Evolutionary conservation across 2,797 vertebrate genomes (phyloP).

Genomic region (Danio kyathit): DNA sequence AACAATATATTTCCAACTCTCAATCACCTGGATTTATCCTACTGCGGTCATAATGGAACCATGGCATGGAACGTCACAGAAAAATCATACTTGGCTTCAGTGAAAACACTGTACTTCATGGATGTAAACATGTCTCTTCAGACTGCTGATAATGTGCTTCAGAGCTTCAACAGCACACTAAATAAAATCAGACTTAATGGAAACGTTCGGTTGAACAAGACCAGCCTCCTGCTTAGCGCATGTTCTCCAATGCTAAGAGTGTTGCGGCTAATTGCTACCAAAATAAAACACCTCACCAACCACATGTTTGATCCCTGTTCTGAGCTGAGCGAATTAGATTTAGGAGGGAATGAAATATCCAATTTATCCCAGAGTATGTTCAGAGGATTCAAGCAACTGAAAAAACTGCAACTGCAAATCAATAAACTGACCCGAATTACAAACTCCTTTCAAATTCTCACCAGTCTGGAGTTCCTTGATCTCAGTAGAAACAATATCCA

Average conservation of each 20-base stretch:
- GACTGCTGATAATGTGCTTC: slow-evolving; percentile 48
- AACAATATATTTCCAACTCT: slow-evolving; percentile 59
- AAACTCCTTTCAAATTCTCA: slow-evolving; percentile 52
- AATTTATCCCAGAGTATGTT: slow-evolving; percentile 52
- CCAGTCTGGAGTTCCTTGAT: slow-evolving; percentile 60
- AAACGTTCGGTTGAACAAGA: slow-evolving; percentile 57
- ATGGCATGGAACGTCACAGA: slow-evolving; percentile 55
- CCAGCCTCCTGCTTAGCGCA: slow-evolving; percentile 63
- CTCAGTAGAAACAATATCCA: slow-evolving; percentile 64
- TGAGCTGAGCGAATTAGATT: slow-evolving; percentile 51
- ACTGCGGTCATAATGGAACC: slow-evolving; percentile 46
- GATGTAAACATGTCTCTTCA: slow-evolving; percentile 55
- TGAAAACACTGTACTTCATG: slow-evolving; percentile 61
- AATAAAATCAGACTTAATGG: slow-evolving; percentile 63
- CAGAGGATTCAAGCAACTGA: slow-evolving; percentile 46
- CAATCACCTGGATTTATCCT: slow-evolving; percentile 58
- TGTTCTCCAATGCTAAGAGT: slow-evolving; percentile 65
- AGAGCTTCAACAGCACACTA: slow-evolving; percentile 54
- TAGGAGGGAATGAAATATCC: slow-evolving; percentile 46
- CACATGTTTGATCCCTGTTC: slow-evolving; percentile 49
- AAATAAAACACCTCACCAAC: slow-evolving; percentile 50
- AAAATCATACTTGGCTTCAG: slow-evolving; percentile 57
- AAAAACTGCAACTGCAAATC: slow-evolving; percentile 34
- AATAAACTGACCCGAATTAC: slow-evolving; percentile 50
- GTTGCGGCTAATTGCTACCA: slow-evolving; percentile 63